These are phyloP conservation scores for Tetranychus piercei DNA, from an alignment of 2,888 invertebrate species.

Conservation along the genomic window DNA sequence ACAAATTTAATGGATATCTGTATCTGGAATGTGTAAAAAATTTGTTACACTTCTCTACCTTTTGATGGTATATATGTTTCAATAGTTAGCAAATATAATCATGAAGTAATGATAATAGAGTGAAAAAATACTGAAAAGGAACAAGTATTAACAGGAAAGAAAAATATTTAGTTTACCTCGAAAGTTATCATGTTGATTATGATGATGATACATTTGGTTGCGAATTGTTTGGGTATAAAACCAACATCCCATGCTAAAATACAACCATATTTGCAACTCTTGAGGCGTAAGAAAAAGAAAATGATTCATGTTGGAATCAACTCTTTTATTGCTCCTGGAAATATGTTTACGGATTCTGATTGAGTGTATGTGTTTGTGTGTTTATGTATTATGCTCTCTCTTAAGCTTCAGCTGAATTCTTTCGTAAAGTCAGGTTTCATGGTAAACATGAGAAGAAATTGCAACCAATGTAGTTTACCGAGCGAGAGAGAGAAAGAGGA, in stretches of 20 bases:
- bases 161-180: too few species aligned
- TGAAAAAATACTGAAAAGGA: slow-evolving; percentile 89
- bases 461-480: too few species aligned
- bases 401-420: too few species aligned
- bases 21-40: slow-evolving; percentile 45
- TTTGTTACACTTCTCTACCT: neutral
- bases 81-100: too few species aligned
- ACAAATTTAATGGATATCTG: neutral
- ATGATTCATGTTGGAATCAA: neutral
- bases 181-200: too few species aligned
- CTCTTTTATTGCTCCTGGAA: neutral
- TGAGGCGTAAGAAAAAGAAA: neutral
- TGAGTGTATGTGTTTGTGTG: too few species aligned
- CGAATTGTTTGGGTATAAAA: neutral
- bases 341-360: too few species aligned
- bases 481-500: too few species aligned
- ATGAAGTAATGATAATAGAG: slow-evolving; percentile 51
- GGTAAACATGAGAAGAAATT: too few species aligned
- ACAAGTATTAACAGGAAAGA: slow-evolving; percentile 78
- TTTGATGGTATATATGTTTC: neutral
- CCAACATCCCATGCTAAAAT: neutral
- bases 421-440: too few species aligned
- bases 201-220: neutral
- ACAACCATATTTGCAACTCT: neutral
- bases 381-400: too few species aligned